phyloP scores from a whole-genome alignment of 64 coral and sea anemone species.

The Actinia equina region DNA sequence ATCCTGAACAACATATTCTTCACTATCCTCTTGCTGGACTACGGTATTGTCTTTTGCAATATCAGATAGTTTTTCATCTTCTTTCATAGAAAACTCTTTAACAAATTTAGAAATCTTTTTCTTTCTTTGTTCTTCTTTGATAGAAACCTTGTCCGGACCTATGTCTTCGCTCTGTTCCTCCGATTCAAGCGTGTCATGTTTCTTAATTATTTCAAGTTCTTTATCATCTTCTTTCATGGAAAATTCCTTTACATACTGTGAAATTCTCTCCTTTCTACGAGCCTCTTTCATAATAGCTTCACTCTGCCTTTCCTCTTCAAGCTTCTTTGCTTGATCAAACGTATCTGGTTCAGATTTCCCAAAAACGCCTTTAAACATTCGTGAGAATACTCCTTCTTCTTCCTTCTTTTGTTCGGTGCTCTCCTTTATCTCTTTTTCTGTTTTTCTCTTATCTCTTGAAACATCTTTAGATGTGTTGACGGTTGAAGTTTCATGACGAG shows the following conservation, averaged over 20 bases:
- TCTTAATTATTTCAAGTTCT: neutral
- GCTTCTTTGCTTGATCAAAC: neutral
- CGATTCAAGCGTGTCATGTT: neutral
- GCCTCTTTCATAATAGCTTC: neutral
- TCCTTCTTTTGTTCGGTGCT: neutral
- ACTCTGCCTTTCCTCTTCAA: neutral
- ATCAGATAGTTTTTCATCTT: neutral
- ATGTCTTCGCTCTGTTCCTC: neutral
- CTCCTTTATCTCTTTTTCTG: neutral
- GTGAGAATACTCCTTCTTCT: neutral
- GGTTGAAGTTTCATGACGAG: neutral
- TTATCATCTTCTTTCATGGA: neutral
- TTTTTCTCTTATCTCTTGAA: neutral
- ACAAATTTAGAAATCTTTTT: constrained; percentile 2
- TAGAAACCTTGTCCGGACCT: neutral
- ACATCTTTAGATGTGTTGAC: neutral
- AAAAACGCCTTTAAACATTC: constrained; percentile 28
- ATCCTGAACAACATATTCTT: neutral
- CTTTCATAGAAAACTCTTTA: constrained; percentile 7
- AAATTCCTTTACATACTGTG: neutral
- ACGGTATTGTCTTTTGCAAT: no score
- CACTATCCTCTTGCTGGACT: neutral
- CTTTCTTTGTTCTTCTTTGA: neutral
- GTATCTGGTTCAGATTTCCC: neutral
- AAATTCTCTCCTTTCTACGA: neutral